Evolutionary conservation across 2,888 invertebrate genomes (phyloP), one percentile per base, ranked within the genome.

Genomic region (Melikaiella ostensackeni): DNA sequence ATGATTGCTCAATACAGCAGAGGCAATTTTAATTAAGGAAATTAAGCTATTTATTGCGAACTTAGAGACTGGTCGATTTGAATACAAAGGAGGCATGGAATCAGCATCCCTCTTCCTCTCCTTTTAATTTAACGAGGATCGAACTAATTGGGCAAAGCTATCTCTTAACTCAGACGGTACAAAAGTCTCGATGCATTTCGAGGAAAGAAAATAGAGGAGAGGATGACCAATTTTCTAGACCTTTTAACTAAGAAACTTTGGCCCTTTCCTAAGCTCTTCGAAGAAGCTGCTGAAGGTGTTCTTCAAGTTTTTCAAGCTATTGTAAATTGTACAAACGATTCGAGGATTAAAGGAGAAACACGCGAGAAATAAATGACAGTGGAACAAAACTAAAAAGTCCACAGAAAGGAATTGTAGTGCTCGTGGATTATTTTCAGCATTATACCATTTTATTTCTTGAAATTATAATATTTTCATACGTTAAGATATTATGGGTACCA

Each of bases 11-110:
- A 38, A 75, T 27, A 24, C 33, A 42, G 11, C 30, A 66, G 79
- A 77, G 81, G 76, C 77, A 82, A 84, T 86, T 84, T 88, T 87
- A 87, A 88, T 88, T 85, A 87, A 87, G 84, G 81, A 86, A 88
- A 88, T 87, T 87, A 84, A 86, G 84, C 84, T 59, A 16, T 27
- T 59, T 59, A 59, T 59, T 59, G 6, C 57, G 57, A 59, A 59
- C 13, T 13, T 59, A 59, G 27, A 16, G 57, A 27, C 57, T 59
- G 57, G 24, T 59, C 57, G 57, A 59, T 27, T 59, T 16, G 57
- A 59, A 59, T 59, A 59, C 57, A 59, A 59, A 59, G 57, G 57
- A 59, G 13, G 13, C 27, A 59, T 24, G 57, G 5, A 59, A 16
- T 59, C 57, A 59, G 57, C 27, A 59, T 24, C 57, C 57, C 27